Evolutionary conservation across 2,888 invertebrate species (phyloP), one percentile per base, ranked within the genome.

Genomic region (Dendrolimus houi): DNA sequence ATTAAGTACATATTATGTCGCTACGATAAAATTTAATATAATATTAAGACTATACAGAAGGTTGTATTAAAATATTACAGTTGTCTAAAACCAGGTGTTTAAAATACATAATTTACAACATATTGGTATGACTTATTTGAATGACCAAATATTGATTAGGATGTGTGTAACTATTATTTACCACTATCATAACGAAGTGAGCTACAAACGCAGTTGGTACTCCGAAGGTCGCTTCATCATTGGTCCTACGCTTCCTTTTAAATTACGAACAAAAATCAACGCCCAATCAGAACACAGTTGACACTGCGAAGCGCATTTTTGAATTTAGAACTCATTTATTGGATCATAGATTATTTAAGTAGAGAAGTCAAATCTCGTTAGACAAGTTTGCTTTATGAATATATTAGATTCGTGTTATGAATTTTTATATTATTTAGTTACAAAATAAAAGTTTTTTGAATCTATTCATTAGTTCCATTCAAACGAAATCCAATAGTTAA

Each of bases 171-270:
- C 12, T 10, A 47, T 9, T 42, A 42, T 41, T 47, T 10, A 10
- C 12, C 9, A 47, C 9, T 47, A 47, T 41, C 17, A 41, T 41
- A 52, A 12, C 53, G 41, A 55, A 61, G 52, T 52, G 63, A 69
- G 64, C 60, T 65, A 67, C 63, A 61, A 63, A 61, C 52, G 53
- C 53, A 53, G 56, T 54, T 58, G 58, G 66, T 64, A 60, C 62
- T 58, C 57, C 60, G 73, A 77, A 78, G 77, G 76, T 69, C 77
- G 68, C 60, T 60, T 63, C 60, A 67, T 67, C 62, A 70, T 73
- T 73, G 67, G 66, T 62, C 63, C 67, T 70, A 68, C 63, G 68
- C 64, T 70, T 68, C 68, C 71, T 68, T 64, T 65, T 60, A 69
- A 72, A 69, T 70, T 68, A 68, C 57, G 61, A 60, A 54, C 60